Conservation (phyloP, 1,140 invertebrate species). For the Popillia japonica region DNA sequence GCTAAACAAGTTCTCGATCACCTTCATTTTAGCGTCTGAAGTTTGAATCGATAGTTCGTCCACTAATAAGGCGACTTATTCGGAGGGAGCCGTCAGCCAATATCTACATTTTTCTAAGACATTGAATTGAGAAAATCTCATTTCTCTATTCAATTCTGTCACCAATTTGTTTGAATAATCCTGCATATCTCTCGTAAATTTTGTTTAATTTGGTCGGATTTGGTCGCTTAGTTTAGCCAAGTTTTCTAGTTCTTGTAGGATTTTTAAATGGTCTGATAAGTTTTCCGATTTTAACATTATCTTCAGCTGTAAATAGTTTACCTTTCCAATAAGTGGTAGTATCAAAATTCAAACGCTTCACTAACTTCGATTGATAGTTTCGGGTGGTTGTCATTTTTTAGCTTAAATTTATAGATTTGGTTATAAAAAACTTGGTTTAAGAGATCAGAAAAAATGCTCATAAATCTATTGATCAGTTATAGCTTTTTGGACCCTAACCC, state of each 20-base stretch:
- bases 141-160: constrained; percentile 72
- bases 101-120: constrained; percentile 79
- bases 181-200: constrained; percentile 74
- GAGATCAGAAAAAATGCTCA: too few species aligned
- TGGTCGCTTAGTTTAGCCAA: constrained; percentile 75
- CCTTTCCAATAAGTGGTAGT: too few species aligned
- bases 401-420: too few species aligned
- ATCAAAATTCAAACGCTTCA: too few species aligned
- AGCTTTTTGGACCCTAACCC: too few species aligned
- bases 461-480: too few species aligned
- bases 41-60: constrained; percentile 77
- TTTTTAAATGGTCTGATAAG: too few species aligned
- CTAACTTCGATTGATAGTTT: too few species aligned
- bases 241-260: constrained; percentile 83
- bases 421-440: too few species aligned
- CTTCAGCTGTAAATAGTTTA: too few species aligned
- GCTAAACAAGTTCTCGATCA: constrained; percentile 78
- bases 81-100: constrained; percentile 74
- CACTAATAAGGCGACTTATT: constrained; percentile 70
- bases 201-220: constrained; percentile 76
- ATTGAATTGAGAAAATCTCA: constrained; percentile 81
- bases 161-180: constrained; percentile 72
- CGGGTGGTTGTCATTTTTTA: too few species aligned
- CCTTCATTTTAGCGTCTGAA: constrained; percentile 75
- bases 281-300: too few species aligned